Evolutionary conservation across 2,113 vertebrate genomes (phyloP), one percentile per base, ranked within the genome.

Genomic region (Australoheros scitulus): DNA sequence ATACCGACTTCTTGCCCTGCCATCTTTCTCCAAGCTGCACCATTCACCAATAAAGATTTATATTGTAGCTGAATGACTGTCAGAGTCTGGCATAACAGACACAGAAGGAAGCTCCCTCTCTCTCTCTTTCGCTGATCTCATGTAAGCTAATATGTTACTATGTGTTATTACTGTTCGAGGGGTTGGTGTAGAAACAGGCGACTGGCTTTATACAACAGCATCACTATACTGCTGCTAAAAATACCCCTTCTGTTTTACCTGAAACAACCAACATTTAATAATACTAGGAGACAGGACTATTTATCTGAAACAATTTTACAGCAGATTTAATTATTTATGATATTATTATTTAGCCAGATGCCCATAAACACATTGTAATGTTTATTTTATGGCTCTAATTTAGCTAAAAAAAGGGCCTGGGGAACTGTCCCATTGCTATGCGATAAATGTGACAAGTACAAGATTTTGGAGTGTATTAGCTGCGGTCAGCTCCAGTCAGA

Each of bases 31-130:
- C 81, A 17, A 63, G 59, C 57, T 80, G 84, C 61, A 55, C 76
- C 47, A 88, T 82, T 88, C 83, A 82, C 88, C 91, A 93, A 77
- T 59, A 84, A 91, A 87, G 87, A 85, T 93, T 91, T 93, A 88
- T 13, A 55, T 50, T 60, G 80, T 79, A 83, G 79, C 11, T 18
- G 29, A 79, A 72, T 24, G 56, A 56, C 70, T 63, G 60, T 59
- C 26, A 34, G 32, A 70, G 78, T 77, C 43, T 60, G 80, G 3
- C 41, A 61, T 17, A 85, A 63, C 63, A 68, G 29, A 10, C 10
- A 2, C 18, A 84, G 77, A 63, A 84, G 24, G 32, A 18, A 43
- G 41, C 20, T 55, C 1, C 6, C 29, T 52, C 47, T 50, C 43
- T 63, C 65, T 8, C 57, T 43, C 6, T 22, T 17, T 56, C 61